Evolutionary conservation across 1,140 invertebrate species (phyloP), one percentile per base, ranked within the genome.

Genomic region (Lasaia peninsularis): DNA sequence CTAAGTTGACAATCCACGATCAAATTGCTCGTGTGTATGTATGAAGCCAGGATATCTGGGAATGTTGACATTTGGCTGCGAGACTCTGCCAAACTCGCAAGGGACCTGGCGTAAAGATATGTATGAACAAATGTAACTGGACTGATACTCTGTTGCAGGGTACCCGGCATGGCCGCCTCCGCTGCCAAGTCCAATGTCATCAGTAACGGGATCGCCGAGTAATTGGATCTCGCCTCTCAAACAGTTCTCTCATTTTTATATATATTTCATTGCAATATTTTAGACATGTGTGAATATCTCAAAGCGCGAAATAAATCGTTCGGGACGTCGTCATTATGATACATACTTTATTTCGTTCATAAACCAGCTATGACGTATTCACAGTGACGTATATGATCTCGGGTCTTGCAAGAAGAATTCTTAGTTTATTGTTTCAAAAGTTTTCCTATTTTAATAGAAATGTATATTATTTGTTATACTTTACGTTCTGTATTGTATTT

Each of bases 321-420:
- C 79, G 81, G 75, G 78, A 78, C 71, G 51, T 68, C 59, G 58
- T 62, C 61, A 44, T 48, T 57, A 40, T 63, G 53, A 49, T 57
- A 31, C 32, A 62, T 35, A 57, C 33, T 66, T 66, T 66, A 66
- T 63, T 66, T 62, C 58, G 62, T 57, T 16, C 20, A 34, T 18
- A 11, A 50, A 28, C 28, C 10, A 62, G 78, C 76, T 76, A 70
- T 79, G 80, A 80, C 63, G 69, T 84, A 81, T 84, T 81, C 79
- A 86, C 79, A 67, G 58, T 64, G 51, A 63, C 58, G 52, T 67
- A 61, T 78, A 75, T 80, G 80, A 81, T 85, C 81, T 87, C 77
- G 75, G 73, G 64, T 79, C 73, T 74, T 75, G 73, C 71, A 74
- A 74, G 68, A 62, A 57, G 49, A 48, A 48, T 48, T 56, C 57